These are phyloP conservation scores for Euthynnus affinis DNA, from an alignment of 2,797 vertebrate genomes.

Conservation along the genomic window DNA sequence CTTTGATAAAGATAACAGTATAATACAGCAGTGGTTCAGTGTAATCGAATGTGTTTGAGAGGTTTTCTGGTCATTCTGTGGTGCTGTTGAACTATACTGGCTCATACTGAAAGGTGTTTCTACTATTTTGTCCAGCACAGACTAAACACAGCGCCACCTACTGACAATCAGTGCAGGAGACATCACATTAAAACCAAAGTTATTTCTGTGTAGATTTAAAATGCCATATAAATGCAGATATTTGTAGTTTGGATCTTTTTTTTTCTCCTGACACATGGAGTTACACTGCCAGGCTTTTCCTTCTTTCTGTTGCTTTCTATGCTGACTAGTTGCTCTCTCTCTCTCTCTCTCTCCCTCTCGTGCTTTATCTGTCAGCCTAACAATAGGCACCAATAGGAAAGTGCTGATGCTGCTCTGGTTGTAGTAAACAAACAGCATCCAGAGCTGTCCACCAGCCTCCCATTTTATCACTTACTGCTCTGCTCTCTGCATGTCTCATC, in stretches of 20 bases:
- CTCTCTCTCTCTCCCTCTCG: conserved; percentile 45
- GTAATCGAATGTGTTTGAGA: too few species aligned
- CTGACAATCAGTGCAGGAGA: background rate
- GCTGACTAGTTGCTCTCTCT: conserved; percentile 53
- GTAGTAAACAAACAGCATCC: conserved; percentile 58
- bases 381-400: conserved; percentile 60
- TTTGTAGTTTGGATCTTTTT: conserved; percentile 8
- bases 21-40: too few species aligned
- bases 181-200: too few species aligned
- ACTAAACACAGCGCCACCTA: too few species aligned
- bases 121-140: too few species aligned
- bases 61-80: too few species aligned
- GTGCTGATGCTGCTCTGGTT: conserved; percentile 58
- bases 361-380: conserved; percentile 52
- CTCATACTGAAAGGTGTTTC: too few species aligned
- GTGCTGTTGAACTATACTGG: too few species aligned
- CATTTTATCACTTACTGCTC: background rate
- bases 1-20: background rate
- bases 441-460: conserved; percentile 58
- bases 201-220: background rate
- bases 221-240: background rate
- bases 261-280: conserved; percentile 36
- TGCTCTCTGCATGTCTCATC: background rate
- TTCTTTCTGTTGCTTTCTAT: conserved; percentile 56
- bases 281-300: conserved; percentile 38